A percentile compares a stretch with the other conserved stretches of the same genome.
These are phyloP conservation scores for Andricus quercusramuli DNA, from an alignment of 2,888 invertebrate genomes.

Conservation along the genomic window DNA sequence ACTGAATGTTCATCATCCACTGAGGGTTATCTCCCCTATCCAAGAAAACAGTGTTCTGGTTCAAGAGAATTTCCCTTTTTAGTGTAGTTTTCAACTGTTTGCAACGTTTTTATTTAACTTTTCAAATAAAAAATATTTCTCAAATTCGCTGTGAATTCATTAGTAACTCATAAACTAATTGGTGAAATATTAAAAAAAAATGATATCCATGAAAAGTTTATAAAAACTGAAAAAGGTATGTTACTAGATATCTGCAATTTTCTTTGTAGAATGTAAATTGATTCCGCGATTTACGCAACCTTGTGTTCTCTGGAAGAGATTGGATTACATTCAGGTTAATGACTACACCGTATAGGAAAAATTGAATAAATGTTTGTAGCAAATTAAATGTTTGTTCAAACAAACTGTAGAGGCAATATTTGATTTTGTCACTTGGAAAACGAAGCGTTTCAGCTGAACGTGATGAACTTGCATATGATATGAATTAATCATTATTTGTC, in stretches of 20 bases:
- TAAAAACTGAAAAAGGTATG: background rate
- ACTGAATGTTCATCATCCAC: too few relatives aligned
- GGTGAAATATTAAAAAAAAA: background rate
- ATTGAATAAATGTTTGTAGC: background rate
- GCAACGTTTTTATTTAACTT: too few relatives aligned
- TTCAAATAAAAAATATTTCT: too few relatives aligned
- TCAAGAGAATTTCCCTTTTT: too few relatives aligned
- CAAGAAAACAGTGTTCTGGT: too few relatives aligned
- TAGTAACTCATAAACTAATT: background rate
- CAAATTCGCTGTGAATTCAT: background rate
- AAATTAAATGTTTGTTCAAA: background rate
- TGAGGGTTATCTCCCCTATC: too few relatives aligned
- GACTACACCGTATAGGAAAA: background rate
- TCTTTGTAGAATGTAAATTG: constrained; percentile 2
- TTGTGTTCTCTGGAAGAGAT: constrained; percentile 16
- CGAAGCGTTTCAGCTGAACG: background rate
- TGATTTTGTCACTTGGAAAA: background rate
- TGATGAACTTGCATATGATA: background rate
- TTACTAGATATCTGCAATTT: background rate
- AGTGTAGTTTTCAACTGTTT: too few relatives aligned
- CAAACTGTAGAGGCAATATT: background rate
- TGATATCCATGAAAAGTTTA: background rate
- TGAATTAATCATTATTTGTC: background rate
- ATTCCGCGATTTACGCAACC: constrained; percentile 11
- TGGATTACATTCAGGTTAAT: constrained; percentile 23